phyloP scores from a whole-genome alignment of 2,113 vertebrate species.

The Dolichotis patagonum region DNA sequence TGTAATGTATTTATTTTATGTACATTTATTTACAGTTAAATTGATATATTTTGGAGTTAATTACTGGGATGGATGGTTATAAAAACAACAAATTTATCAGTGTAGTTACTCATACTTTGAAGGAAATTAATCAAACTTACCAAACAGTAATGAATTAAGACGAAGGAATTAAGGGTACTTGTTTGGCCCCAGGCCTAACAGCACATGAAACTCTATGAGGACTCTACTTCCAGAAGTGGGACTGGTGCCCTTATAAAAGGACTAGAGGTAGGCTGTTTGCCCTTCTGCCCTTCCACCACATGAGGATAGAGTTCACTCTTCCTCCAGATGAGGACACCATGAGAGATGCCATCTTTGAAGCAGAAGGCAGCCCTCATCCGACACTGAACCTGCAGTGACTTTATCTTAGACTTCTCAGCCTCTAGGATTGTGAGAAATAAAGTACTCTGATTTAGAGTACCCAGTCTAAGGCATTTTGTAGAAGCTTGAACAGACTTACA shows the following conservation, averaged over 20 bases:
- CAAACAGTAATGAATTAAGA: neutral
- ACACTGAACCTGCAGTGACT: too few relatives aligned
- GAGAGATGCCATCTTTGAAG: neutral
- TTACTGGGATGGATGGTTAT: neutral
- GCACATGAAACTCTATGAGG: too few relatives aligned
- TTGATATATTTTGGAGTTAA: slow-evolving; percentile 24
- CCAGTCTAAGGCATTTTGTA: neutral
- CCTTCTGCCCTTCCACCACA: neutral
- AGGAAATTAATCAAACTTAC: neutral
- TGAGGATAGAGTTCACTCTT: neutral
- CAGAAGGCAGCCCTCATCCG: neutral
- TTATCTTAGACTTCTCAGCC: neutral
- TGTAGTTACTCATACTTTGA: neutral
- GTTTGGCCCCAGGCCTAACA: neutral
- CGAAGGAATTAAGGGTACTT: neutral
- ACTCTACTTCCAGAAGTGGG: neutral
- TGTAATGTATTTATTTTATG: slow-evolving; percentile 11
- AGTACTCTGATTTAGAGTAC: neutral
- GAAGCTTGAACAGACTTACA: neutral
- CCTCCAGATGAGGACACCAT: neutral
- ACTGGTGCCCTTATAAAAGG: neutral
- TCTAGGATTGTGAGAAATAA: neutral
- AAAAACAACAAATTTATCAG: slow-evolving; percentile 2
- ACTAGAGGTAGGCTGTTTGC: neutral
- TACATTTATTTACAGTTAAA: slow-evolving; percentile 34